These are phyloP conservation scores for Haliclona indistincta DNA, from an alignment of 37 sponge, comb jelly and placozoan genomes.

Conservation along the genomic window DNA sequence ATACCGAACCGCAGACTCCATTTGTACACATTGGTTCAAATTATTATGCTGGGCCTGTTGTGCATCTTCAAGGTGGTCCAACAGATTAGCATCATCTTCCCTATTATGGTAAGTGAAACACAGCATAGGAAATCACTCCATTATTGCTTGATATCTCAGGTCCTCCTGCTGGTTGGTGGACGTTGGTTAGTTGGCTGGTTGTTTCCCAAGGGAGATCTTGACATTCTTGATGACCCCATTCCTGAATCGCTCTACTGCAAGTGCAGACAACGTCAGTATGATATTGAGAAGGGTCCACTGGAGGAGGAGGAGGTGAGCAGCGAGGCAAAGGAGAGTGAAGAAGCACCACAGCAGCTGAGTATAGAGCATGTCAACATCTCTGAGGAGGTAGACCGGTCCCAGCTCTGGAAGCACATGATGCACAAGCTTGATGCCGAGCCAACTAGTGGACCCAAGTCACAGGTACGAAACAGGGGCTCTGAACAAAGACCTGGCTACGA, in stretches of 20 bases:
- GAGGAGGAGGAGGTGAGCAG: not conserved
- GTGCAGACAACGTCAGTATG: not conserved
- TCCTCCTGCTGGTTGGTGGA: conserved; percentile 43
- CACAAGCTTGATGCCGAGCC: conserved; percentile 25
- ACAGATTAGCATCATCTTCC: conserved; percentile 63
- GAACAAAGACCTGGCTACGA: not conserved
- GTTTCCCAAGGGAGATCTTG: conserved; percentile 53
- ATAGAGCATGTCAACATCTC: conserved; percentile 45
- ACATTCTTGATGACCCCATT: conserved; percentile 69
- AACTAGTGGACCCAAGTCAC: not conserved
- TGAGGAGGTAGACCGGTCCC: conserved; percentile 56
- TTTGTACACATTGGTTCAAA: conserved; percentile 67
- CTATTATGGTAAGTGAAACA: conserved; percentile 64
- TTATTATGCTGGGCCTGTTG: conserved; percentile 60
- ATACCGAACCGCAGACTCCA: conserved; percentile 77
- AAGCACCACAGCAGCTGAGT: not conserved
- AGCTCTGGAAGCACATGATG: conserved; percentile 59
- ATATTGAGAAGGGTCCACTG: not conserved
- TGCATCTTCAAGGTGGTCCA: conserved; percentile 36
- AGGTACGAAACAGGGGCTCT: not conserved
- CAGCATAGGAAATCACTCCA: not conserved
- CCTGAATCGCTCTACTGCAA: conserved; percentile 59
- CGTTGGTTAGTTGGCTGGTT: conserved; percentile 58
- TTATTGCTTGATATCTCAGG: conserved; percentile 27
- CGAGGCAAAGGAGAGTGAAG: not conserved